A percentile compares a stretch with the other conserved stretches of the same genome.
These are phyloP conservation scores for Patiria miniata DNA, from an alignment of 35 echinoderm and acorn worm genomes.

Conservation along the genomic window DNA sequence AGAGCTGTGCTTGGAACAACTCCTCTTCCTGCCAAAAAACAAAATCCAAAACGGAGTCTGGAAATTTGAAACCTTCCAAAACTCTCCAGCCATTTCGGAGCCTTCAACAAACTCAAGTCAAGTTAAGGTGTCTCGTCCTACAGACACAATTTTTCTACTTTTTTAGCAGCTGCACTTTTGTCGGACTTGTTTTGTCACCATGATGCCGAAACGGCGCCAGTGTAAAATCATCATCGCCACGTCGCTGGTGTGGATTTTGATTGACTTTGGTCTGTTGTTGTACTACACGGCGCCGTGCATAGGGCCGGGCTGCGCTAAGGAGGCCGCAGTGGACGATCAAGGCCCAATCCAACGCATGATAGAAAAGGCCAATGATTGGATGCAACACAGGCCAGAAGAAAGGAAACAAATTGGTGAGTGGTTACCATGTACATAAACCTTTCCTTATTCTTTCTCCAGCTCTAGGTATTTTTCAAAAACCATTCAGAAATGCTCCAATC, in stretches of 20 bases:
- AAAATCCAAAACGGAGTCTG: too few species aligned
- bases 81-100: too few species aligned
- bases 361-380: constrained; percentile 94
- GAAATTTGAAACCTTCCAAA: too few species aligned
- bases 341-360: constrained; percentile 76
- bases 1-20: too few species aligned
- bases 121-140: too few species aligned
- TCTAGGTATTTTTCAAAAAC: too few species aligned
- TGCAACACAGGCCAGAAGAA: constrained; percentile 84
- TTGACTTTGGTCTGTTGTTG: constrained; percentile 81
- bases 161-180: too few species aligned
- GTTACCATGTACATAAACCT: background rate
- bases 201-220: constrained; percentile 80
- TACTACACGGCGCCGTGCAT: constrained; percentile 95
- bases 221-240: constrained; percentile 99
- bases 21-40: too few species aligned
- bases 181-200: background rate
- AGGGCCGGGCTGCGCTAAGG: constrained; percentile 66
- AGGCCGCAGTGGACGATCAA: constrained; percentile 1
- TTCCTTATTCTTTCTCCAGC: too few species aligned
- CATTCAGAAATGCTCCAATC: too few species aligned
- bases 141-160: too few species aligned
- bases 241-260: constrained; percentile 85
- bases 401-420: constrained; percentile 90
- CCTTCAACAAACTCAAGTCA: too few species aligned